Evolutionary conservation across 2,888 invertebrate genomes (phyloP).

Genomic region (Gymnosoma rotundatum): DNA sequence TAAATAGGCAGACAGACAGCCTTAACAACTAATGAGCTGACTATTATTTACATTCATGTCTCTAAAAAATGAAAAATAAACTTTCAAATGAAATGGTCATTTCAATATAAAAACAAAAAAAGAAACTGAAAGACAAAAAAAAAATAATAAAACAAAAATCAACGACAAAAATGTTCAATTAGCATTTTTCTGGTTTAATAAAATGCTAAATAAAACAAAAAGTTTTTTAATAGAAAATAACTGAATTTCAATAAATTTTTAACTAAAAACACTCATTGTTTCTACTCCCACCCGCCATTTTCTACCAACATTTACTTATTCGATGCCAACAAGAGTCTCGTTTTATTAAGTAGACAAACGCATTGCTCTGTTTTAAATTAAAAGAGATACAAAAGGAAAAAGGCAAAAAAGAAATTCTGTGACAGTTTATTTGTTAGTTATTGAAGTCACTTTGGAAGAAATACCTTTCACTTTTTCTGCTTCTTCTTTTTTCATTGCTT

Average conservation of each 20-base stretch:
- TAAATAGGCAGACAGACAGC: conserved; percentile 34
- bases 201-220: conserved; percentile 48
- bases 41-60: conserved; percentile 68
- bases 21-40: conserved; percentile 63
- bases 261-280: conserved; percentile 59
- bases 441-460: conserved; percentile 63
- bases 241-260: conserved; percentile 56
- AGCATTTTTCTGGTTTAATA: conserved; percentile 56
- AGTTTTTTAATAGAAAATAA: conserved; percentile 54
- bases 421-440: conserved; percentile 76
- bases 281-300: neutral
- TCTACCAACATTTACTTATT: no score
- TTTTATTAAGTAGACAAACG: conserved; percentile 48
- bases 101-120: conserved; percentile 7
- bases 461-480: conserved; percentile 51
- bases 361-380: conserved; percentile 53
- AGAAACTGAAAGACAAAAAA: conserved; percentile 10
- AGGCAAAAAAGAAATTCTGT: conserved; percentile 72
- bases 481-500: conserved; percentile 36
- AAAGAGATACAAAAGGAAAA: conserved; percentile 43
- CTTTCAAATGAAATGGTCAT: conserved; percentile 43
- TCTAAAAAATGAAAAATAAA: conserved; percentile 38
- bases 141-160: conserved; percentile 26
- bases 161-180: conserved; percentile 62
- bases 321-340: conserved; percentile 16